These are phyloP conservation scores for Podilymbus podiceps DNA, from an alignment of 2,113 vertebrate species.

Conservation along the genomic window DNA sequence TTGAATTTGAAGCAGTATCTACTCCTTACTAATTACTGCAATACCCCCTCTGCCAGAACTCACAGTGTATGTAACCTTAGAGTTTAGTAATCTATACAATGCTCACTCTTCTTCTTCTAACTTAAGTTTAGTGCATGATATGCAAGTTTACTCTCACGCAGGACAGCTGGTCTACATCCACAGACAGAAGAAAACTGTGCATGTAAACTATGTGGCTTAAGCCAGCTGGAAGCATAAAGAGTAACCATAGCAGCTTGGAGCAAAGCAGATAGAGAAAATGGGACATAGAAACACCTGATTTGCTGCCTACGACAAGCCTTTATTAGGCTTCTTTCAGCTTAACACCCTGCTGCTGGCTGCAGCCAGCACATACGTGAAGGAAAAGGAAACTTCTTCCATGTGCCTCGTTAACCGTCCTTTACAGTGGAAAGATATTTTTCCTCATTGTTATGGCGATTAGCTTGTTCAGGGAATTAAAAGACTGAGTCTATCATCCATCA, in stretches of 20 bases:
- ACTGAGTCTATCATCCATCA: background rate
- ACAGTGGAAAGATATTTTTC: background rate
- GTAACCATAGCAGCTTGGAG: background rate
- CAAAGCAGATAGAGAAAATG: background rate
- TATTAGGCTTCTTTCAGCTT: background rate
- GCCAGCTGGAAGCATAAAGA: background rate
- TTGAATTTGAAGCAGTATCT: background rate
- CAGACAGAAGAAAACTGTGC: background rate
- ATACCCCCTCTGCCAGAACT: background rate
- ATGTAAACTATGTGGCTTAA: background rate
- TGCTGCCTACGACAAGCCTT: background rate
- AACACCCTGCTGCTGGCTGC: background rate
- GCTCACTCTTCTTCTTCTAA: background rate
- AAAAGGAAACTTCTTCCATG: background rate
- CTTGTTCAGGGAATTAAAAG: background rate
- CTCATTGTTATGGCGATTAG: background rate
- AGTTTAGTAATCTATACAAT: background rate
- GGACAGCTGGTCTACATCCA: background rate
- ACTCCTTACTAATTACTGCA: background rate
- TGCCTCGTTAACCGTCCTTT: background rate
- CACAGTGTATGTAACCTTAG: rapidly evolving
- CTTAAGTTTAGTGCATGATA: background rate
- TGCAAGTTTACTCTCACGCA: background rate
- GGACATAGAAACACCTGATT: background rate
- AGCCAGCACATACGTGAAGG: background rate